Base-by-base conservation (phyloP, 1,140 invertebrate genomes). In the Pseudomyrmex pallidus region DNA sequence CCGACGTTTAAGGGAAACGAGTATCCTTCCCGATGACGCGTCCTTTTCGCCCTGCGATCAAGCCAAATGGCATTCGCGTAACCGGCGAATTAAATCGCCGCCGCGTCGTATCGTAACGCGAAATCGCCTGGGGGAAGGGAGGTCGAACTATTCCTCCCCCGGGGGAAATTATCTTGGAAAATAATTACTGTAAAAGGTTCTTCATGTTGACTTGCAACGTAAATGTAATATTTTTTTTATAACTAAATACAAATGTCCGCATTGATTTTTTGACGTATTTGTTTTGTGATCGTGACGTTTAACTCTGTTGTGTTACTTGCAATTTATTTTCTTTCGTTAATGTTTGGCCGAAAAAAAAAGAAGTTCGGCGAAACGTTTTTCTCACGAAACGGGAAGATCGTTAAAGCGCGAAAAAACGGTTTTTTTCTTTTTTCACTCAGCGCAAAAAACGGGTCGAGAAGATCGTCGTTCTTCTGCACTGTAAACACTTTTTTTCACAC, bases 1-100 rank as follows among this genome's bases (percentile, higher is more conserved):
- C 10, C 25, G 67, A 7, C 66, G 62, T 86, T 86, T 57, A 61
- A 50, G 54, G 22, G 46, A 80, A 80, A 48, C 8, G 56, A 50
- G 66, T n/a, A n/a, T 57, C 44, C 48, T 8, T 35, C 35, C 5
- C 35, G 10, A 20, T 35, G 62, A 77, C 7, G 25, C 52, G 63
- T 10, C 8, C 64, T 35, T 25, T 70, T 59, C 15, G 13, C 10
- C 4, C 4, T 17, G 15, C 63, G 35, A 78, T 78, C 59, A 80
- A 3, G 25, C 15, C 46, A 12, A 12, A 59, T 70, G 59, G 61
- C 52, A 50, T 61, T 68, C 44, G n/a, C n/a, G 44, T 61, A 59
- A 2, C 12, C 12, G 64, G 15, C 20, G 44, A 70, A 70, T 78
- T 59, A 59, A 78, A 70, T 59, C 13, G 10, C 15, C n/a, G 10